Evolutionary conservation across 2,113 vertebrate genomes (phyloP).

Genomic region (Thermophis baileyi): DNA sequence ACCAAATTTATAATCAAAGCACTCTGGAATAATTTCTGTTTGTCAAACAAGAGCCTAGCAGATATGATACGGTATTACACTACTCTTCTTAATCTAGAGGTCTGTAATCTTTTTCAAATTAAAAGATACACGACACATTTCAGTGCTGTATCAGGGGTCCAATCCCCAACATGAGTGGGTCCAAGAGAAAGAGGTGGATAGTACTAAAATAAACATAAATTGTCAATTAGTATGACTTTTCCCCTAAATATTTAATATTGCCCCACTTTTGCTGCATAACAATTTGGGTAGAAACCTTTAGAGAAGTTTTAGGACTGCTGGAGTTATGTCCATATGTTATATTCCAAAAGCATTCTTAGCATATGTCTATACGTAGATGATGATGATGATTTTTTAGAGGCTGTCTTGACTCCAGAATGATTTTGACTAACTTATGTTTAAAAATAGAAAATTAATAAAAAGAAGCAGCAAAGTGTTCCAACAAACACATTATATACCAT

Average conservation of each 20-base stretch:
- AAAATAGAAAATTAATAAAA: background rate
- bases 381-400: background rate
- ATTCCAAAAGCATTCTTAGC: background rate
- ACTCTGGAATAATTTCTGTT: background rate
- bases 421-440: background rate
- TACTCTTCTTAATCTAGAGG: background rate
- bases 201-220: background rate
- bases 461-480: background rate
- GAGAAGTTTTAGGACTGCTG: background rate
- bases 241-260: background rate
- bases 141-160: background rate
- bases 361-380: background rate
- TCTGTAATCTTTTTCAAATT: background rate
- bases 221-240: background rate
- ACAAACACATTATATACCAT: background rate
- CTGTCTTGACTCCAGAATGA: background rate
- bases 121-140: background rate
- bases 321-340: background rate
- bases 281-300: background rate
- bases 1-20: background rate
- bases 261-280: background rate
- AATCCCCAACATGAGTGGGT: background rate
- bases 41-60: background rate
- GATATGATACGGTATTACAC: background rate
- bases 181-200: background rate